Base-by-base conservation (phyloP, 2,113 vertebrate genomes). In the Eulemur rufifrons region DNA sequence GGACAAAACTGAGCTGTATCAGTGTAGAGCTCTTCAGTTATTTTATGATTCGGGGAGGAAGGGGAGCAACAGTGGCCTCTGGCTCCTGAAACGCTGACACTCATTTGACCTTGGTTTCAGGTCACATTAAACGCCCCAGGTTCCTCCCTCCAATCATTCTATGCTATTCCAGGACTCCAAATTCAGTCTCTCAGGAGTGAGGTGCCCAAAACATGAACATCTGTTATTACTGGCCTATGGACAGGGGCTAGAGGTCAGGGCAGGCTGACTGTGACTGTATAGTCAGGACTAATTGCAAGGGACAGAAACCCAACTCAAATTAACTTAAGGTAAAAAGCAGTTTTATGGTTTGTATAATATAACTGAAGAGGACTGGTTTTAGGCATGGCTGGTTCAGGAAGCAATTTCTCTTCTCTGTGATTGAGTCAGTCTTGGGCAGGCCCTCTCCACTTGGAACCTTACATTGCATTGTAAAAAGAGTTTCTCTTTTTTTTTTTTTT, bases 281-380 rank as follows among this genome's bases (percentile, higher is more conserved):
- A 64, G 8, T 73, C n/a, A 74, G 39, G 45, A 81, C 42, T 59
- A 86, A 34, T 64, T 76, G 34, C 45, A 81, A 74, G 45, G 68
- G 37, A 78, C 52, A 84, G 54, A 81, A 92, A 93, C n/a, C 23
- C 86, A 93, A 76, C 64, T 93, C 63, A 82, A 78, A 78, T 29
- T 78, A 39, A 68, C 56, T 73, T 89, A 25, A 86, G 68, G 39
- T 20, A 64, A 64, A 83, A 47, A n/a, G 27, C 47, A 69, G n/a
- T 80, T 61, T 39, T 68, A 50, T 50, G 18, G 27, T 83, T 87
- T 9, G 0, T 90, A 5, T 83, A 63, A 73, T 90, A 6, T 78
- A 74, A 78, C 32, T 87, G 54, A 50, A 74, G 32, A 94, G 23
- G 37, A 34, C 54, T 89, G 32, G 14, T 68, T 93, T 87, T 34